Evolutionary conservation across 2,113 vertebrate species (phyloP), one percentile per base, ranked within the genome.

Genomic region (Corynorhinus townsendii): DNA sequence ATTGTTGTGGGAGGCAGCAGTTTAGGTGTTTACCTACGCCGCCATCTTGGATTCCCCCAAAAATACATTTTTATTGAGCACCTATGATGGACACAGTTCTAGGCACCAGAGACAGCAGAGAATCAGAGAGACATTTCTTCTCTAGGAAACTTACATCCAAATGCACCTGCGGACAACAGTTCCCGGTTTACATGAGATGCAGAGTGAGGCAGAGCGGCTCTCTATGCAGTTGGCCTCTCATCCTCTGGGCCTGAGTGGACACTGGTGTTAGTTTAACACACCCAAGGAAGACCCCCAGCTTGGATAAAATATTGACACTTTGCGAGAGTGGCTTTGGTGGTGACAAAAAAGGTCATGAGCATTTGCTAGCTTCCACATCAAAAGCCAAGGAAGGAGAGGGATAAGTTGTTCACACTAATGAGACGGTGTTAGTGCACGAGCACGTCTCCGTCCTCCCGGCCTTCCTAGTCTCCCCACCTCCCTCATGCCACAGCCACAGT

Each of bases 141-240:
- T 86, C 68, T 47, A 4, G 5, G 43, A 30, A 47, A 45, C 3
- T 54, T 30, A 76, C 26, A 40, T 47, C 64, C 35, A 64, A 69
- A n/a, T 45, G 22, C 3, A 19, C 43, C 28, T 11, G 17, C 15
- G 26, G 11, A 28, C 5, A 2, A 73, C 24, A 6, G 24, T 66
- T 47, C 3, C 30, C 33, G 3, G 20, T 59, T 54, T 20, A 52
- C 12, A 28, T 4, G 9, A 7, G 40, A n/a, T 1, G 0, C 35
- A 24, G 6, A 40, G 24, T 72, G 22, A 68, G 83, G 38, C 8
- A 35, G 3, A 1, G 6, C 52, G 14, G 24, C 0, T 73, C 8
- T 90, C 3, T 54, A 10, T 30, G n/a, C 54, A n/a, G 15, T 1
- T 16, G 20, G 19, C 7, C 4, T 30, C 30, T 79, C 19, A 4